phyloP scores from a whole-genome alignment of 2,888 invertebrate genomes.

The Plusia festucae region DNA sequence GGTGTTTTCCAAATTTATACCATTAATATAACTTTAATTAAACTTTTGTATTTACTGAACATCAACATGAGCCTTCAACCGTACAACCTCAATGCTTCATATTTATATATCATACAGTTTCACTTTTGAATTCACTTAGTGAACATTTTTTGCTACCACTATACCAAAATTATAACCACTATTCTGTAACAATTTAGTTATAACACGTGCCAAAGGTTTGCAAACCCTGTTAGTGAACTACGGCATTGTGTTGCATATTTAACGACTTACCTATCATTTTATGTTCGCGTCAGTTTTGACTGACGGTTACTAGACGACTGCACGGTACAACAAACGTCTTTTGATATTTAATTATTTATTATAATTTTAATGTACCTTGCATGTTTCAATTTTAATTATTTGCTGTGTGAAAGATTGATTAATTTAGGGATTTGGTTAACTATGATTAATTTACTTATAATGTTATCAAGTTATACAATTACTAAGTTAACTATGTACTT shows the following conservation, averaged over 20 bases:
- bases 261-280: constrained; percentile 18
- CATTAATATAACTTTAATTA: too few species aligned
- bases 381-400: too few species aligned
- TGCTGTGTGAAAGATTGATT: too few species aligned
- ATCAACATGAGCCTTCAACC: too few species aligned
- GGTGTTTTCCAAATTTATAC: too few species aligned
- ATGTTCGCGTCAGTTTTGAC: constrained; percentile 40
- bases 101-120: too few species aligned
- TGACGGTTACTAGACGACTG: constrained; percentile 20
- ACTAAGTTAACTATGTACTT: too few species aligned
- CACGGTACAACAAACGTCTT: constrained; percentile 13
- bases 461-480: too few species aligned
- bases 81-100: too few species aligned
- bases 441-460: too few species aligned
- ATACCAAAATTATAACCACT: neutral
- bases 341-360: constrained; percentile 48
- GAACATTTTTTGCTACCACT: neutral
- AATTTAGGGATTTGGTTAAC: too few species aligned
- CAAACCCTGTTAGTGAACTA: constrained; percentile 9
- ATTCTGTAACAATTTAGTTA: constrained; percentile 11
- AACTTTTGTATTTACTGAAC: too few species aligned
- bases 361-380: neutral
- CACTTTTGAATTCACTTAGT: neutral
- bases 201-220: neutral
- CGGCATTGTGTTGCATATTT: neutral